phyloP scores from a whole-genome alignment of 1,140 invertebrate species.

The Nephila pilipes region DNA sequence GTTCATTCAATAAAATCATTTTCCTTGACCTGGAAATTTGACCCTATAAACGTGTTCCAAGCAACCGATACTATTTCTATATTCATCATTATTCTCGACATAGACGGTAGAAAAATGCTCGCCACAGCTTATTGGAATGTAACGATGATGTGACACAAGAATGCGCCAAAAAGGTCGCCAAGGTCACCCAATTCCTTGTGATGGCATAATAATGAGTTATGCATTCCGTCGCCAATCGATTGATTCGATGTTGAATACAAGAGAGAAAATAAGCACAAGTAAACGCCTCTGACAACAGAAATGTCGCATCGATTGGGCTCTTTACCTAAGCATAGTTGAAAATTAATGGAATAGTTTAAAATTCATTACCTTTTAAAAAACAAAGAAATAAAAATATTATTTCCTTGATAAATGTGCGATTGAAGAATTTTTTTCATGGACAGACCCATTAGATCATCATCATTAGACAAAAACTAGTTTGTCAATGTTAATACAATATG shows the following conservation, averaged over 20 bases:
- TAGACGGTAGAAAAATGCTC: slow-evolving; percentile 2
- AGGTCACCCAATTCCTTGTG: background rate
- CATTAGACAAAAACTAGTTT: too few species aligned
- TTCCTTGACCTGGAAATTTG: background rate
- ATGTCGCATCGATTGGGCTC: too few species aligned
- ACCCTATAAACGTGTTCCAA: background rate
- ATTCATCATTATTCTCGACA: slow-evolving; percentile 27
- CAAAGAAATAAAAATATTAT: too few species aligned
- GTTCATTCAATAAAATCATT: too few species aligned
- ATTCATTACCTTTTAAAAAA: too few species aligned
- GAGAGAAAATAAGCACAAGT: background rate
- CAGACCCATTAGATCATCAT: too few species aligned
- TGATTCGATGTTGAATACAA: background rate
- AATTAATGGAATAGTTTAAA: too few species aligned
- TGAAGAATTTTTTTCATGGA: too few species aligned
- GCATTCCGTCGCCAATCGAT: slow-evolving; percentile 18
- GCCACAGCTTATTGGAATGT: background rate
- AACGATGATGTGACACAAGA: slow-evolving; percentile 9
- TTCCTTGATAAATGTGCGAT: too few species aligned
- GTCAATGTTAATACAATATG: too few species aligned
- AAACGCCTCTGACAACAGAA: too few species aligned
- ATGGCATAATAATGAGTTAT: background rate
- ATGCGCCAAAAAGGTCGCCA: slow-evolving; percentile 24
- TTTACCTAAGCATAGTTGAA: too few species aligned
- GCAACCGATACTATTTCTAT: slow-evolving; percentile 12